phyloP scores from a whole-genome alignment of 2,888 invertebrate species.

The Pinctada fucata region DNA sequence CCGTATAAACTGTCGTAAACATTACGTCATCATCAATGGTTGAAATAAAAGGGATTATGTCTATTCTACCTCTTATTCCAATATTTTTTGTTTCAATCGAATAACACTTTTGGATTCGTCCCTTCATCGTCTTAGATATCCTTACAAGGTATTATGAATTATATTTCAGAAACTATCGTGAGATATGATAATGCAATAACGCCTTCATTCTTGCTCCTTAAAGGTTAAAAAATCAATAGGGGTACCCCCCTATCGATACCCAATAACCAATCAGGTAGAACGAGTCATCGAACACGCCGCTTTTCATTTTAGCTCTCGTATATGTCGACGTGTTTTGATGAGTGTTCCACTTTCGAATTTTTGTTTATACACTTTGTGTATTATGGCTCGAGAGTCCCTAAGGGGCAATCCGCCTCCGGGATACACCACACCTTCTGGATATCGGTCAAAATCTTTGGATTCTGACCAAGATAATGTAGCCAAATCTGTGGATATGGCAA shows the following conservation, averaged over 20 bases:
- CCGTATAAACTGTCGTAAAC: too few species aligned
- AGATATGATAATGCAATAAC: background rate
- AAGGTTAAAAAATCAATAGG: background rate
- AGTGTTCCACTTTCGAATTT: too few species aligned
- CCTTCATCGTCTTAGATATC: too few species aligned
- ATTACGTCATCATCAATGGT: too few species aligned
- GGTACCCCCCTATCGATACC: background rate
- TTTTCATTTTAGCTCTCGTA: slow-evolving; percentile 1
- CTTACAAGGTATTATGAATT: background rate
- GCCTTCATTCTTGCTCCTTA: background rate
- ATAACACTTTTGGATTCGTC: too few species aligned
- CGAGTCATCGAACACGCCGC: background rate
- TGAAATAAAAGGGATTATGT: too few species aligned
- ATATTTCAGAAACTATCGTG: background rate
- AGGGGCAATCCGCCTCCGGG: background rate
- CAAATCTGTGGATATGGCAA: background rate
- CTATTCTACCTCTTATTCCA: too few species aligned
- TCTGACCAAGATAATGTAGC: background rate
- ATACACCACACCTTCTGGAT: background rate
- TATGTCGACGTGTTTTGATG: background rate
- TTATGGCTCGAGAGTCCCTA: background rate
- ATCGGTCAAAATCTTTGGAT: background rate
- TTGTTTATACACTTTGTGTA: background rate
- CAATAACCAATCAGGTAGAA: background rate
- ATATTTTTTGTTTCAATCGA: too few species aligned